Conservation (phyloP, 2,113 vertebrate species). For the Tichodroma muraria region DNA sequence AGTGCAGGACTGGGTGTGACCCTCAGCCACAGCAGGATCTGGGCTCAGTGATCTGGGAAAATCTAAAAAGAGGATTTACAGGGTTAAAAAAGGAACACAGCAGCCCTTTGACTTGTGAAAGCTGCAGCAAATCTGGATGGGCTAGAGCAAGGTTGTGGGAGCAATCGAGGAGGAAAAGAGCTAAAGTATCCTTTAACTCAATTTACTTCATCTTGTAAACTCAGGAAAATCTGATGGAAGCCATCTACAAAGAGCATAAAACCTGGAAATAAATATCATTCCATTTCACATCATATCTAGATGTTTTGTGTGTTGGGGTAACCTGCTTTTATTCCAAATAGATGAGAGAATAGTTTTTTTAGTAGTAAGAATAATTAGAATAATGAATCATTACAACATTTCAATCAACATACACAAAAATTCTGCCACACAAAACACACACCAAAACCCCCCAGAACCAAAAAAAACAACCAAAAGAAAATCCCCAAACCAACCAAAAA, state of each 20-base stretch:
- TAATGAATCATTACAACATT: neutral
- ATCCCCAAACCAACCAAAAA: neutral
- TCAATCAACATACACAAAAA: neutral
- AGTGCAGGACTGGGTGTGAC: neutral
- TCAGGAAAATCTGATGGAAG: neutral
- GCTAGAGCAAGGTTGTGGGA: neutral
- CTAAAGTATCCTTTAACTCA: neutral
- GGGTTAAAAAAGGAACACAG: fast-evolving
- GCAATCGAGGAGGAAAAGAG: neutral
- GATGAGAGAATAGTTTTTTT: neutral
- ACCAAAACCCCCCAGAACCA: neutral
- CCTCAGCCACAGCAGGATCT: neutral
- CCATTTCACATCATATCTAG: neutral
- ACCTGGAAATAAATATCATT: neutral
- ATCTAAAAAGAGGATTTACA: too few species aligned
- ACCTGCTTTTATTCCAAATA: neutral
- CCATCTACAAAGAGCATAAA: neutral
- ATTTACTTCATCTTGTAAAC: neutral
- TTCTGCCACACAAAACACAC: neutral
- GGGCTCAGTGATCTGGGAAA: neutral
- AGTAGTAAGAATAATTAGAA: too few species aligned
- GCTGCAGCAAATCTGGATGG: neutral
- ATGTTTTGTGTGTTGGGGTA: neutral
- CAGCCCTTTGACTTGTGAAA: neutral
- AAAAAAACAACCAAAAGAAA: neutral